Evolutionary conservation across 2,888 invertebrate species (phyloP).

Genomic region (Podabrus alpinus): DNA sequence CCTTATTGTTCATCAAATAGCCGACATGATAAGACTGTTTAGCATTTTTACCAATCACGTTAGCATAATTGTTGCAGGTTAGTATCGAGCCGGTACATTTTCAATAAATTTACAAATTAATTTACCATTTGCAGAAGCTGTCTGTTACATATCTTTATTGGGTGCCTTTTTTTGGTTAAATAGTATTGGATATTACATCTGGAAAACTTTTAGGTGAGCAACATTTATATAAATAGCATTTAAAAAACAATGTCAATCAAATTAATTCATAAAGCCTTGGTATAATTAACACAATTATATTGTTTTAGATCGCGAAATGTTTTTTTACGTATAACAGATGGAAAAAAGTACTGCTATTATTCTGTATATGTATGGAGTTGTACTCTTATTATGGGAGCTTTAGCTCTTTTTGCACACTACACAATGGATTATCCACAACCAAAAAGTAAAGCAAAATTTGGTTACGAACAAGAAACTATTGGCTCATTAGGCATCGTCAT

Average conservation of each 20-base stretch:
- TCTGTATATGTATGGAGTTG: slow-evolving; percentile 80
- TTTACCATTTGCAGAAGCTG: slow-evolving; percentile 65
- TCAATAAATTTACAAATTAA: neutral
- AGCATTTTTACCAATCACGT: slow-evolving; percentile 80
- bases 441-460: slow-evolving; percentile 58
- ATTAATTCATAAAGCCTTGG: neutral
- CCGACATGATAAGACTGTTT: slow-evolving; percentile 77
- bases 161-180: slow-evolving; percentile 88
- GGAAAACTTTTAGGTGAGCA: slow-evolving; percentile 79
- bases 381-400: slow-evolving; percentile 70
- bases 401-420: slow-evolving; percentile 82
- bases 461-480: slow-evolving; percentile 73
- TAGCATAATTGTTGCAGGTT: slow-evolving; percentile 80
- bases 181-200: slow-evolving; percentile 83
- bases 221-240: slow-evolving; percentile 37
- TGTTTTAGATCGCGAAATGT: slow-evolving; percentile 75
- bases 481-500: slow-evolving; percentile 82
- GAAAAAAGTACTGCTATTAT: slow-evolving; percentile 85
- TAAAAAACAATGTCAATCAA: neutral
- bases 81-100: slow-evolving; percentile 32
- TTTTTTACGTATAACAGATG: slow-evolving; percentile 82
- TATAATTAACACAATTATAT: neutral
- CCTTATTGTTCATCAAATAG: slow-evolving; percentile 75
- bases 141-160: slow-evolving; percentile 75
- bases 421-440: slow-evolving; percentile 70